Evolutionary conservation across 2,888 invertebrate species (phyloP).

Genomic region (Glyphotaelius pellucidus): DNA sequence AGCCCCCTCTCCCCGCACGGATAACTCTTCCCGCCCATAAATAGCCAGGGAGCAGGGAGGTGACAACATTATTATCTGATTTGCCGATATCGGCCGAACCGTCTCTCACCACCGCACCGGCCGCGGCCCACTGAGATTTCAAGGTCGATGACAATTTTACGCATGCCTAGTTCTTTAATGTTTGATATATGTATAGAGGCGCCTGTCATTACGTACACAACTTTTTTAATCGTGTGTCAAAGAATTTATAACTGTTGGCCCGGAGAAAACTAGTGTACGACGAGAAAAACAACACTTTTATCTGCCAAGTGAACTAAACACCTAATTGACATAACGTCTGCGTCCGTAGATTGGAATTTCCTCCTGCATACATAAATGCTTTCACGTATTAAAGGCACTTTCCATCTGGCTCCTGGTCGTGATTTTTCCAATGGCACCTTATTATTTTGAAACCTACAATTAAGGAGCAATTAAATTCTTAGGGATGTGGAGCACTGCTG

Average conservation of each 20-base stretch:
- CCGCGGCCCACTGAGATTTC: not conserved
- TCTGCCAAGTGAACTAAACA: not conserved
- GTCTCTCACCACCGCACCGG: not conserved
- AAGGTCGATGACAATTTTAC: constrained; percentile 1
- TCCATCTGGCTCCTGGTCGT: too few relatives aligned
- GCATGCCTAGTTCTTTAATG: not conserved
- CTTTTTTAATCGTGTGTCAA: not conserved
- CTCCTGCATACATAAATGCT: not conserved
- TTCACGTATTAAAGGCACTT: not conserved
- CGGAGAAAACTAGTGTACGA: not conserved
- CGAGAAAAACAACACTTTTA: not conserved
- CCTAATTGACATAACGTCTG: not conserved
- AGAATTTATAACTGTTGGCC: not conserved
- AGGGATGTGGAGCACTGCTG: not conserved
- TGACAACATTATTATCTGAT: constrained; percentile 46
- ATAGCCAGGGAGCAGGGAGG: constrained; percentile 46
- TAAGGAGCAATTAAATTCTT: not conserved
- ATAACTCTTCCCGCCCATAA: constrained; percentile 45
- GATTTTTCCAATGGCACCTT: too few relatives aligned
- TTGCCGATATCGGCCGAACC: constrained; percentile 44
- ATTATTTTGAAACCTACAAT: not conserved
- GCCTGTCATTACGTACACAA: not conserved
- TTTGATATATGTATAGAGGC: not conserved
- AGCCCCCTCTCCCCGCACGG: constrained; percentile 9
- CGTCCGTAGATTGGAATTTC: not conserved